Base-by-base conservation (phyloP, 1,140 invertebrate species). In the Cyclargus thomasi region DNA sequence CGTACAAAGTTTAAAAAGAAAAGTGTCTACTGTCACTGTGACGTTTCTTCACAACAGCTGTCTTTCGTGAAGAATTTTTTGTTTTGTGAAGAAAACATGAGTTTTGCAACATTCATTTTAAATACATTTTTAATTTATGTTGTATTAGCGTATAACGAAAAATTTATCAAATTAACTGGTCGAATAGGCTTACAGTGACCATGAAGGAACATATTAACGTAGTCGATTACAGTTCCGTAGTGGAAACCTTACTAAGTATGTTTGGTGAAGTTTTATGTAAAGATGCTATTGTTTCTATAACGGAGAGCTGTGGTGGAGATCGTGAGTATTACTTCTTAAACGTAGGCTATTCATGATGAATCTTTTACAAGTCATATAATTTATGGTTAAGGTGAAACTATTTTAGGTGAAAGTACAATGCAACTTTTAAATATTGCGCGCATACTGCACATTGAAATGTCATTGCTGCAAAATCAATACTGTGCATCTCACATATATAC, bases 221-320 rank as follows among this genome's bases (percentile, higher is more conserved):
- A 35, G 64, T 67, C 16, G 29, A 69, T 64, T 77, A 78, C 67
- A 57, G 69, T 66, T 65, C 74, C 36, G 71, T 83, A 77, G 71
- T 82, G 62, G 79, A 87, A n/a, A 79, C 64, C 55, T 63, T 88
- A 35, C 57, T 69, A 21, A 77, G 70, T 62, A 82, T 85, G 67
- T 88, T 88, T 68, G 80, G 79, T 8, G 67, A 80, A 70, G 69
- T 85, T 17, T 55, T 86, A 53, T 78, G 57, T 69, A 74, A 69
- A 74, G 83, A 89, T 67, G 77, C 78, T 8, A 78, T 86, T 47
- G 67, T 69, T 59, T 67, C 77, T 39, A 72, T 89, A 23, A 77
- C 84, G 16, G 81, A 84, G 67, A 81, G 74, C 70, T 89, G 75
- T 67, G 76, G 70, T 10, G 85, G 83, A 21, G 78, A 87, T 70